Evolutionary conservation across 1,140 invertebrate genomes (phyloP).

Genomic region (Drosophila nigrodunni): DNA sequence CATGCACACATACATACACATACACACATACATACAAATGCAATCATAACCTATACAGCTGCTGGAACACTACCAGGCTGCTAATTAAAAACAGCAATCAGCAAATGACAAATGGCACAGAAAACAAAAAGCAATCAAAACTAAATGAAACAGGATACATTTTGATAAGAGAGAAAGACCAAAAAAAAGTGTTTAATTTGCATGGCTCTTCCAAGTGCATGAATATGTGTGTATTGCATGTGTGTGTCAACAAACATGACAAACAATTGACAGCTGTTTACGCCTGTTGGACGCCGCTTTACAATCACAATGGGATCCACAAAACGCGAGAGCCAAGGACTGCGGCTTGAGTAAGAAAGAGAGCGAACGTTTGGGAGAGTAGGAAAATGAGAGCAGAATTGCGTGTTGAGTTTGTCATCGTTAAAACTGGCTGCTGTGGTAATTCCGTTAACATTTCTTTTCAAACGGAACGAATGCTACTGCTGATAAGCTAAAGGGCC

Average conservation of each 20-base stretch:
- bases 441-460: slow-evolving; percentile 38
- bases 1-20: not conserved
- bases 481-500: slow-evolving; percentile 44
- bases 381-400: slow-evolving; percentile 15
- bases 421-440: slow-evolving; percentile 28
- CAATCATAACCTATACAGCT: slow-evolving; percentile 23
- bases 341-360: slow-evolving; percentile 9
- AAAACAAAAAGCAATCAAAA: slow-evolving; percentile 32
- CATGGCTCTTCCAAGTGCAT: slow-evolving; percentile 14
- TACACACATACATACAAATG: slow-evolving; percentile 1
- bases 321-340: slow-evolving; percentile 19
- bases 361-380: not conserved
- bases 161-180: slow-evolving; percentile 28
- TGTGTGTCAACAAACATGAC: slow-evolving; percentile 61
- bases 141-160: slow-evolving; percentile 44
- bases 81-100: slow-evolving; percentile 53
- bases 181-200: slow-evolving; percentile 34
- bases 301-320: slow-evolving; percentile 30
- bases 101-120: slow-evolving; percentile 46
- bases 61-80: slow-evolving; percentile 9
- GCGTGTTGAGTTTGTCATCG: slow-evolving; percentile 23
- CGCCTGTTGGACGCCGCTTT: slow-evolving; percentile 69
- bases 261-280: slow-evolving; percentile 72
- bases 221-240: not conserved
- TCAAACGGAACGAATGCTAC: slow-evolving; percentile 47